These are phyloP conservation scores for Trididemnum nubilum DNA, from an alignment of 23 tunicate genomes.

Conservation along the genomic window DNA sequence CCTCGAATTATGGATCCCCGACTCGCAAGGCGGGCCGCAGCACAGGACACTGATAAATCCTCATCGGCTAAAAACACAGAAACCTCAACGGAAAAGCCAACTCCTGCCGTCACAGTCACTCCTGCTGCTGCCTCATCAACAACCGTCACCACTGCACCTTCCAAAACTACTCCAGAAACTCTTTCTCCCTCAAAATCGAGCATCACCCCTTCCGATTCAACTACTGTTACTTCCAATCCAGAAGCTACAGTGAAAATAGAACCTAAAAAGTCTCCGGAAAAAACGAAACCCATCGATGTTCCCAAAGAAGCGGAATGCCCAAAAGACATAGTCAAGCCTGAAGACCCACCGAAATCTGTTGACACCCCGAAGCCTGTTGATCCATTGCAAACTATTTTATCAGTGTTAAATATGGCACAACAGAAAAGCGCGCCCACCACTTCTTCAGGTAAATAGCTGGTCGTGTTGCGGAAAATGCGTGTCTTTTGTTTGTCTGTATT, in stretches of 20 bases:
- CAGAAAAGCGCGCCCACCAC: constrained; percentile 2
- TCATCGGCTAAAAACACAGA: neutral
- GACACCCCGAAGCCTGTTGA: constrained; percentile 17
- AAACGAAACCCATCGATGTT: neutral
- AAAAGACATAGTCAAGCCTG: neutral
- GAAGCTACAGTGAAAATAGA: neutral
- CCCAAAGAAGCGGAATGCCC: neutral
- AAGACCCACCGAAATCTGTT: neutral
- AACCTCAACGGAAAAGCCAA: neutral
- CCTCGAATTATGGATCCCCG: constrained; percentile 28
- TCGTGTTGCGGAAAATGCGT: no score
- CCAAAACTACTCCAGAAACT: neutral
- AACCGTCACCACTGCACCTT: neutral
- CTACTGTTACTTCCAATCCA: neutral
- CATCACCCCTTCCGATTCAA: neutral
- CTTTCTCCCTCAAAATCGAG: neutral
- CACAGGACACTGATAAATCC: neutral
- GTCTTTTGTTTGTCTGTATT: no score
- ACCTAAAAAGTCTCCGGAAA: no score
- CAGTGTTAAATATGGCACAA: constrained; percentile 66
- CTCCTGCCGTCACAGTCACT: neutral
- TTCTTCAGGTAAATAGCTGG: neutral
- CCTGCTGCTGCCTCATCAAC: neutral
- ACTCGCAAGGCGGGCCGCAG: constrained; percentile 16
- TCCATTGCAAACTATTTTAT: constrained; percentile 82